phyloP scores from a whole-genome alignment of 2,113 vertebrate species.

The Pristiophorus japonicus region DNA sequence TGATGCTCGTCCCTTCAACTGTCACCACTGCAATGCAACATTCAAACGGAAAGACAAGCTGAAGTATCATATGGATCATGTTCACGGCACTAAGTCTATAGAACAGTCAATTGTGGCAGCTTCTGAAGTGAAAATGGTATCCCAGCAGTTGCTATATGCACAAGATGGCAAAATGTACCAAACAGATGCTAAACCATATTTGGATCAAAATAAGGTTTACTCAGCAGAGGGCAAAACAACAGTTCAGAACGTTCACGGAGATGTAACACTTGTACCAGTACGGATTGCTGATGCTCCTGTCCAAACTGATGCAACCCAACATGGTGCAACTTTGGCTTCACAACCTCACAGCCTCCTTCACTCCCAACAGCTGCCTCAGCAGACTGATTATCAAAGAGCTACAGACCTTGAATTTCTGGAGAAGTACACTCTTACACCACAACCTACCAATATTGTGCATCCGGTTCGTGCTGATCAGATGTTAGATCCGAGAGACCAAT shows the following conservation, averaged over 20 bases:
- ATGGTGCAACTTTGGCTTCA: slow-evolving; percentile 51
- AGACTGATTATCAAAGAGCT: slow-evolving; percentile 70
- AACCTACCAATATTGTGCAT: slow-evolving; percentile 80
- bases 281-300: slow-evolving; percentile 57
- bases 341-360: slow-evolving; percentile 59
- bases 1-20: slow-evolving; percentile 90
- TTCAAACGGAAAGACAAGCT: slow-evolving; percentile 96
- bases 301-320: slow-evolving; percentile 57
- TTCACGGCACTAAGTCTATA: slow-evolving; percentile 70
- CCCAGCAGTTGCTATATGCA: slow-evolving; percentile 55
- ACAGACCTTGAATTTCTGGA: slow-evolving; percentile 86
- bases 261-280: slow-evolving; percentile 71
- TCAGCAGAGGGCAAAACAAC: slow-evolving; percentile 59
- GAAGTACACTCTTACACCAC: slow-evolving; percentile 87
- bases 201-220: slow-evolving; percentile 65
- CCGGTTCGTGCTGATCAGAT: slow-evolving; percentile 84
- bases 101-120: slow-evolving; percentile 57
- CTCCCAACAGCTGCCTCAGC: slow-evolving; percentile 52
- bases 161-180: slow-evolving; percentile 61
- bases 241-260: slow-evolving; percentile 56
- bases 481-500: slow-evolving; percentile 84
- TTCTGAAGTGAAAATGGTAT: slow-evolving; percentile 61
- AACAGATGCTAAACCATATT: slow-evolving; percentile 55
- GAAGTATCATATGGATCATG: slow-evolving; percentile 93
- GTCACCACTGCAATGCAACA: slow-evolving; percentile 85